These are phyloP conservation scores for Tursiops truncatus DNA, from an alignment of 2,113 vertebrate species.

Conservation along the genomic window DNA sequence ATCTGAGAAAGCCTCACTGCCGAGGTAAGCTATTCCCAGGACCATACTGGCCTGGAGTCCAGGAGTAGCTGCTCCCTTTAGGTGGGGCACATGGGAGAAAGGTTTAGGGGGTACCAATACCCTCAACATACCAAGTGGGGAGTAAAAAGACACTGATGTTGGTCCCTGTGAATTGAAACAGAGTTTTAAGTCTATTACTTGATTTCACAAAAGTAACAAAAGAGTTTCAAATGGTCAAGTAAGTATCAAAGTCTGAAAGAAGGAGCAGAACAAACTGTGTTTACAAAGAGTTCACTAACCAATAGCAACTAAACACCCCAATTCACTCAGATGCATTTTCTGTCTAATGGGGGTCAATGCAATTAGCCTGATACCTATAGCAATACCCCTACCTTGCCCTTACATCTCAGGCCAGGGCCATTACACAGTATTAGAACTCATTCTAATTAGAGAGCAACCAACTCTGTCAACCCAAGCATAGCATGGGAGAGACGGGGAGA, in stretches of 20 bases:
- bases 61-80: background rate
- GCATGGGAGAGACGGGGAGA: background rate
- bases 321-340: conserved; percentile 17
- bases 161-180: background rate
- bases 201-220: background rate
- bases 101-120: background rate
- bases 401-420: conserved; percentile 39
- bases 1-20: background rate
- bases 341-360: conserved; percentile 1
- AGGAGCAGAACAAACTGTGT: background rate
- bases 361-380: conserved; percentile 40
- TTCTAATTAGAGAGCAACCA: conserved; percentile 43
- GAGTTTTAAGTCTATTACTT: background rate
- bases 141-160: background rate
- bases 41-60: background rate
- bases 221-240: conserved; percentile 21
- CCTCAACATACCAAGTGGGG: background rate
- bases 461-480: conserved; percentile 22
- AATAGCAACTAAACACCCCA: conserved; percentile 16
- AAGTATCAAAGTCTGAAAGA: background rate
- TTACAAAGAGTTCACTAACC: background rate
- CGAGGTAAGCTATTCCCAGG: background rate
- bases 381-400: conserved; percentile 7
- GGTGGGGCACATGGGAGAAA: background rate
- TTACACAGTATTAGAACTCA: conserved; percentile 21